A percentile compares a stretch with the other conserved stretches of the same genome.
Evolutionary conservation across 2,888 invertebrate genomes (phyloP).

Genomic region (Cephus nigrinus): DNA sequence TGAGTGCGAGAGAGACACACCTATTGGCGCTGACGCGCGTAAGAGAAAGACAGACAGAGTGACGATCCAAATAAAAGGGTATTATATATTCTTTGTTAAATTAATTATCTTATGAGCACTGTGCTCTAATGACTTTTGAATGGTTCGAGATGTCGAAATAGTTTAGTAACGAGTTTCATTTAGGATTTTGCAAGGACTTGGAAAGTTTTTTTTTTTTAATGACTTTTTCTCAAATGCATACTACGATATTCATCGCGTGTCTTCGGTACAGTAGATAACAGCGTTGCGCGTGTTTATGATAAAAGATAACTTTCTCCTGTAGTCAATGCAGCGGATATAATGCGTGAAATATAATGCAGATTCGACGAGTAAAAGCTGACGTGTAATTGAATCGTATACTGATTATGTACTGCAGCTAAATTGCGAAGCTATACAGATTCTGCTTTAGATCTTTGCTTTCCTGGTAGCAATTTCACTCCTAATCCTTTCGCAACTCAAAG

Average conservation of each 20-base stretch:
- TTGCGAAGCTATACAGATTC: background rate
- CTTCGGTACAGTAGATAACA: background rate
- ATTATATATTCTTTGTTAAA: background rate
- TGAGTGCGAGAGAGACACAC: background rate
- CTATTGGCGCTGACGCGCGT: background rate
- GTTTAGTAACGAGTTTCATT: no score
- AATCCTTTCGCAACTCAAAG: background rate
- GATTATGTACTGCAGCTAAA: background rate
- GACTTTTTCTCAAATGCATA: background rate
- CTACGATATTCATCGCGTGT: background rate
- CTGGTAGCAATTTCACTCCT: background rate
- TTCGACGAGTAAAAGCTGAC: background rate
- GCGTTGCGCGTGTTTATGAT: background rate
- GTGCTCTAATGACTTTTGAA: background rate
- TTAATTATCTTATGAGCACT: background rate
- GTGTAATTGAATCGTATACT: background rate
- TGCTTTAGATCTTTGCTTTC: background rate
- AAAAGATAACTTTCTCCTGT: background rate
- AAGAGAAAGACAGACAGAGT: background rate
- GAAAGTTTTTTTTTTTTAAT: no score
- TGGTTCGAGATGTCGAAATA: no score
- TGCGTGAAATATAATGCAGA: background rate
- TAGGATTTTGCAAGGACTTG: no score
- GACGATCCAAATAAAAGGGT: background rate
- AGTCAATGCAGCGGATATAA: background rate